Conservation (phyloP, 2,113 vertebrate genomes). For the Sterrhoptilus dennistouni region DNA sequence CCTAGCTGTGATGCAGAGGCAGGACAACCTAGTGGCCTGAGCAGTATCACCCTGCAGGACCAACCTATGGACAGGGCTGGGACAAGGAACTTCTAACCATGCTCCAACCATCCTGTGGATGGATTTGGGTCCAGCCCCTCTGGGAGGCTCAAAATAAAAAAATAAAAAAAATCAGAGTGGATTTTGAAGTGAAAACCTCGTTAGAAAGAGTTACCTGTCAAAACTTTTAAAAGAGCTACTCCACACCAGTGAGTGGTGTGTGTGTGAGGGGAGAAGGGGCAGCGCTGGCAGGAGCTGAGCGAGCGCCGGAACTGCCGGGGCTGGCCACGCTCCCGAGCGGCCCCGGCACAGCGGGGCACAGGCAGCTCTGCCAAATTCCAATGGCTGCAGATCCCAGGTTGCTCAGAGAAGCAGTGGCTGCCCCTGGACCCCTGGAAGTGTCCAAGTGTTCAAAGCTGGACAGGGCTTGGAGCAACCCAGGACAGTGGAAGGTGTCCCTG, state of each 20-base stretch:
- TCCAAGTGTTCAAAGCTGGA: background rate
- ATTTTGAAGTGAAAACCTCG: background rate
- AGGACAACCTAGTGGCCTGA: background rate
- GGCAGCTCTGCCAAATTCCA: background rate
- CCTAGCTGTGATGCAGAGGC: background rate
- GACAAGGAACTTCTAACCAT: background rate
- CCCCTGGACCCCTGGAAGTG: background rate
- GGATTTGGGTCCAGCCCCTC: background rate
- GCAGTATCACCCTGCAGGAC: background rate
- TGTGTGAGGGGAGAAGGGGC: background rate
- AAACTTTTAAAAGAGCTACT: background rate
- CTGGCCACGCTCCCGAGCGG: background rate
- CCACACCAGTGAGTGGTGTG: background rate
- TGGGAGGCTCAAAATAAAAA: background rate
- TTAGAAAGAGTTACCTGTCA: background rate
- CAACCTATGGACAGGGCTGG: background rate
- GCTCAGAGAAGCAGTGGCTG: background rate
- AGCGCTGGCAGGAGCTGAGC: background rate
- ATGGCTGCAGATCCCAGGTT: background rate
- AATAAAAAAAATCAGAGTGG: background rate
- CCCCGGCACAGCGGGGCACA: background rate
- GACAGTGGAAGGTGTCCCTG: background rate
- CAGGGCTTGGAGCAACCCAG: fast-evolving
- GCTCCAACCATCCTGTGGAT: background rate
- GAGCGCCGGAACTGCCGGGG: background rate